Evolutionary conservation across 2,888 invertebrate species (phyloP), one percentile per base, ranked within the genome.

Genomic region (Diadegma fenestrale): DNA sequence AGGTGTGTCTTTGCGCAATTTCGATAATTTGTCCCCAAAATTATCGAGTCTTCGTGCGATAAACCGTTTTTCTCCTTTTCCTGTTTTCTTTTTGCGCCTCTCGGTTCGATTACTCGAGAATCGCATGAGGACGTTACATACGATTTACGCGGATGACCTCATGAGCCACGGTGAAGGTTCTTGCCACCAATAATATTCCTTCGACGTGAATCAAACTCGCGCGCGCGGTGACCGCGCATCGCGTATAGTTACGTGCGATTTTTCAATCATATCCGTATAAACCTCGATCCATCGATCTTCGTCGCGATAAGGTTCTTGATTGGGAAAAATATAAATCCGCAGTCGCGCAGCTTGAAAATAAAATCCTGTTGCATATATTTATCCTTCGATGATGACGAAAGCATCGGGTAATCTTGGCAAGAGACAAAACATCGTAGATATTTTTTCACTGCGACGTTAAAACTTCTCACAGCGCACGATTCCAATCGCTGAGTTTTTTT

Each of bases 121-220:
- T 78, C 48, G 73, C 81, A 78, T 81, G 48, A 41, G 12, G 54
- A 71, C 61, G 48, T 30, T 45, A 45, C 19, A 66, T 4, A 41
- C 63, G 30, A 75, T 37, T n/a, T n/a, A n/a, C 58, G 79, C 69
- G 19, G 48, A 75, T 63, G 85, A 85, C 75, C 85, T 85, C 82
- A 78, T 33, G 78, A 45, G 69, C 51, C 75, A 84, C 75, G 84
- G 75, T 78, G 84, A 84, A 84, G 84, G 78, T 82, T 81, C 71
- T 73, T 66, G 78, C 81, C 85, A 73, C 37, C 69, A 81, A 8
- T 61, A 33, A 68, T 71, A 17, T 58, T 26, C 22, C 58, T 22
- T 17, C 51, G 37, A 68, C 33, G 48, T 54, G 19, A 48, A 68
- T 79, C 43, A 41, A 81, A 61, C 19, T 30, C 30, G 54, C 30